Conservation (phyloP, 1,140 invertebrate genomes). For the Drosophila arawakana region DNA sequence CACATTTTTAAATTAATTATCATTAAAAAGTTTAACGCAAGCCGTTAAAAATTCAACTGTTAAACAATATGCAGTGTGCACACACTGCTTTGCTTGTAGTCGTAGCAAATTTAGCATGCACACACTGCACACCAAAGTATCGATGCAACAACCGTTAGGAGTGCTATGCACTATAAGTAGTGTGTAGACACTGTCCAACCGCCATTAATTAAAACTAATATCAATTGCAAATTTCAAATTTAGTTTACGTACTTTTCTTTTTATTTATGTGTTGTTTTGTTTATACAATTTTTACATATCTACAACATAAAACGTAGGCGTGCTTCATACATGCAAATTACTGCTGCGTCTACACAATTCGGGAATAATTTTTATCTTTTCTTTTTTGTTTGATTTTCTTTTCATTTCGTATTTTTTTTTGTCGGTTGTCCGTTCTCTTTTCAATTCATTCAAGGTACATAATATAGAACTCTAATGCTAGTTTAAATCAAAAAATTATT, state of each 20-base stretch:
- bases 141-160: neutral
- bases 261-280: constrained; percentile 37
- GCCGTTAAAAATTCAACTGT: constrained; percentile 12
- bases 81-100: neutral
- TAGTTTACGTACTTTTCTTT: constrained; percentile 47
- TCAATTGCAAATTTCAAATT: constrained; percentile 11
- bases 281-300: constrained; percentile 79
- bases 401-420: constrained; percentile 32
- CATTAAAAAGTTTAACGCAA: neutral
- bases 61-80: neutral
- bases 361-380: constrained; percentile 26
- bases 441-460: constrained; percentile 63
- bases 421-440: constrained; percentile 9
- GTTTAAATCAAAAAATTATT: constrained; percentile 34
- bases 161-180: no score
- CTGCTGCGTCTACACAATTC: constrained; percentile 37
- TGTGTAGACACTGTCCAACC: constrained; percentile 7
- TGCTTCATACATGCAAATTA: constrained; percentile 15
- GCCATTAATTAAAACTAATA: neutral
- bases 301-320: constrained; percentile 71
- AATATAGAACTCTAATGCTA: constrained; percentile 59
- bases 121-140: neutral
- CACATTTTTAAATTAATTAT: neutral
- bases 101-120: neutral
- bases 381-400: constrained; percentile 18